A percentile compares a stretch with the other conserved stretches of the same genome.
phyloP scores from a whole-genome alignment of 2,113 vertebrate species.

The Ifrita kowaldi region DNA sequence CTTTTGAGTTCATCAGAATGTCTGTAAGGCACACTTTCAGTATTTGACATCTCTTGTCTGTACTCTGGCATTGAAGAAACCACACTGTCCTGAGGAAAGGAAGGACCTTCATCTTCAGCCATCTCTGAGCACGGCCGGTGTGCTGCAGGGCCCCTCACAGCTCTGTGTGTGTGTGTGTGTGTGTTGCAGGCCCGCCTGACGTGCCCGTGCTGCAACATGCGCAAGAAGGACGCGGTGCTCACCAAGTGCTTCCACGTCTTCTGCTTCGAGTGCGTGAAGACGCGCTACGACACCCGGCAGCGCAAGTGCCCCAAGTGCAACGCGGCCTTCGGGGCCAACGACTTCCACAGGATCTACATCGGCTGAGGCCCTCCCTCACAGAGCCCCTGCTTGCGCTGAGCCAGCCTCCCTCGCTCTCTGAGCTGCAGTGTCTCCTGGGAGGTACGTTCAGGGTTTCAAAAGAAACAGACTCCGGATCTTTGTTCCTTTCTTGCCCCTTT shows the following conservation, averaged over 20 bases:
- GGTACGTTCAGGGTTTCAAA: not conserved
- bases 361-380: conserved; percentile 70
- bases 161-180: not conserved
- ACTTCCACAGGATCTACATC: conserved; percentile 97
- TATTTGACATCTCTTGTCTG: not conserved
- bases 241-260: conserved; percentile 98
- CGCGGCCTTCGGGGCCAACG: conserved; percentile 92
- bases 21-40: not conserved
- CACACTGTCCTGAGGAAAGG: not conserved
- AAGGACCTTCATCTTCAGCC: not conserved
- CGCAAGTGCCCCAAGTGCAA: conserved; percentile 98
- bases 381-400: not conserved
- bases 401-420: not conserved
- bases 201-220: conserved; percentile 95
- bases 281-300: conserved; percentile 92
- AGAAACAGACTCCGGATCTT: not conserved
- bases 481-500: not conserved
- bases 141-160: not conserved
- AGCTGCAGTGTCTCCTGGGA: not conserved
- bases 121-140: not conserved
- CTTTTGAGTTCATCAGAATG: not conserved
- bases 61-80: not conserved
- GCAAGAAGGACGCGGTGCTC: conserved; percentile 93
- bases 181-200: conserved; percentile 85
- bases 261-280: conserved; percentile 97